A percentile compares a stretch with the other conserved stretches of the same genome.
phyloP scores from a whole-genome alignment of 2,113 vertebrate genomes.

The Lota lota region DNA sequence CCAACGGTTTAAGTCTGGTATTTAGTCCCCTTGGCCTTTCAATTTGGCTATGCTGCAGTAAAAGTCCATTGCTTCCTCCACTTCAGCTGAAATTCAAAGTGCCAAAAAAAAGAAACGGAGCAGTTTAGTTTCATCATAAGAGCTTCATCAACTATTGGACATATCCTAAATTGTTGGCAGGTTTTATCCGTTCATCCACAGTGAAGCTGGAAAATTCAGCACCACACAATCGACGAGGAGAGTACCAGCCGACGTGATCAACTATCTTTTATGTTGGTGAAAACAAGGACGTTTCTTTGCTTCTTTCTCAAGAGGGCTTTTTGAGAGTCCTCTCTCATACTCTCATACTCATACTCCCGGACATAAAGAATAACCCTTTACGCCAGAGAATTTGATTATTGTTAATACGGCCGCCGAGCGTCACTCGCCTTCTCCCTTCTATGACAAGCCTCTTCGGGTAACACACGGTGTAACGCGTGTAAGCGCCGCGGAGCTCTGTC shows the following conservation, averaged over 20 bases:
- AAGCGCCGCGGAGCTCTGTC: no score
- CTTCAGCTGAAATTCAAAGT: neutral
- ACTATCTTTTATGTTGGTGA: neutral
- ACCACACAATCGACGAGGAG: neutral
- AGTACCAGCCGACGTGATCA: neutral
- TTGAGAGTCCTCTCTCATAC: neutral
- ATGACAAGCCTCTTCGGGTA: no score
- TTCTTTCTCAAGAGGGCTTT: slow-evolving; percentile 1
- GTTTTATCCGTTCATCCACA: no score
- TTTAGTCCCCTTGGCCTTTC: no score
- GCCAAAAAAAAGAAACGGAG: neutral
- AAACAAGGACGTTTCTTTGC: neutral
- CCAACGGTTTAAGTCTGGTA: no score
- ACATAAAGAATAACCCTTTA: no score
- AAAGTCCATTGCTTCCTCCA: neutral
- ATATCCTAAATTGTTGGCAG: neutral
- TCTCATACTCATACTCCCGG: neutral
- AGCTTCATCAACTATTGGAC: neutral
- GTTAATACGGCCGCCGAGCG: no score
- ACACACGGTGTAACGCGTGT: no score
- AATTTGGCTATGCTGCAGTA: no score
- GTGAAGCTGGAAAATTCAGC: no score
- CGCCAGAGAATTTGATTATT: no score
- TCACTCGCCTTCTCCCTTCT: no score
- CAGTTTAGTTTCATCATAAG: neutral